These are phyloP conservation scores for Chymomyza costata DNA, from an alignment of 1,140 invertebrate genomes.

Conservation along the genomic window DNA sequence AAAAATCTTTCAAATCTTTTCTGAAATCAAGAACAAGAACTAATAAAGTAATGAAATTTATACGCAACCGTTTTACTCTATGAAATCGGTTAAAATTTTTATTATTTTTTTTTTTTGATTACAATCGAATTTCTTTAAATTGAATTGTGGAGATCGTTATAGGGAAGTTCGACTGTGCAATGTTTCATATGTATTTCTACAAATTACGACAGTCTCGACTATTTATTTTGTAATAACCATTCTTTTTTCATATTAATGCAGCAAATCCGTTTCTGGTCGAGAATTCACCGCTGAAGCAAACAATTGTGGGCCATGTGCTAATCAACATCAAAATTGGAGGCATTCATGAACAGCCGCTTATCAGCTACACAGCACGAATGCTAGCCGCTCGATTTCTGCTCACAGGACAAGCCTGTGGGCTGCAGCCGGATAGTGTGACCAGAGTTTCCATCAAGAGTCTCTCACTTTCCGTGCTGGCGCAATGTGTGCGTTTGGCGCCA, in stretches of 20 bases:
- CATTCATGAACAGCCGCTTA: slow-evolving; percentile 61
- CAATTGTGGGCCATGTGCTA: slow-evolving; percentile 36
- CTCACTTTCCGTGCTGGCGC: slow-evolving; percentile 83
- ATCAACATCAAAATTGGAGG: slow-evolving; percentile 64
- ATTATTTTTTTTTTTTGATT: too few relatives aligned
- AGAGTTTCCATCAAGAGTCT: slow-evolving; percentile 89
- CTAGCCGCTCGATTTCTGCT: slow-evolving; percentile 80
- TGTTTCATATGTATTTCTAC: too few relatives aligned
- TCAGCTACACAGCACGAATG: slow-evolving; percentile 63
- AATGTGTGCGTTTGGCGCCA: slow-evolving; percentile 82
- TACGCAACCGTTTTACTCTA: too few relatives aligned
- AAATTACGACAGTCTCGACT: too few relatives aligned
- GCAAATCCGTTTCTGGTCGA: slow-evolving; percentile 64
- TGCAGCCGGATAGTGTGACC: slow-evolving; percentile 81
- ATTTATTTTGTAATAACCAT: background rate
- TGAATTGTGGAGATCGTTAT: too few relatives aligned
- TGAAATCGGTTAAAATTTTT: too few relatives aligned
- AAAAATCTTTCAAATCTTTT: too few relatives aligned
- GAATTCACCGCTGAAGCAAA: slow-evolving; percentile 50
- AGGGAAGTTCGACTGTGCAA: too few relatives aligned
- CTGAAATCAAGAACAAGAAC: too few relatives aligned
- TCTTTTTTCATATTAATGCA: slow-evolving; percentile 20
- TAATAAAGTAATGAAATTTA: too few relatives aligned
- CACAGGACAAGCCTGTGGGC: slow-evolving; percentile 77
- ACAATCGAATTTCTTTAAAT: too few relatives aligned